These are phyloP conservation scores for Amblyjoppa proteus DNA, from an alignment of 2,888 invertebrate species.

Conservation along the genomic window DNA sequence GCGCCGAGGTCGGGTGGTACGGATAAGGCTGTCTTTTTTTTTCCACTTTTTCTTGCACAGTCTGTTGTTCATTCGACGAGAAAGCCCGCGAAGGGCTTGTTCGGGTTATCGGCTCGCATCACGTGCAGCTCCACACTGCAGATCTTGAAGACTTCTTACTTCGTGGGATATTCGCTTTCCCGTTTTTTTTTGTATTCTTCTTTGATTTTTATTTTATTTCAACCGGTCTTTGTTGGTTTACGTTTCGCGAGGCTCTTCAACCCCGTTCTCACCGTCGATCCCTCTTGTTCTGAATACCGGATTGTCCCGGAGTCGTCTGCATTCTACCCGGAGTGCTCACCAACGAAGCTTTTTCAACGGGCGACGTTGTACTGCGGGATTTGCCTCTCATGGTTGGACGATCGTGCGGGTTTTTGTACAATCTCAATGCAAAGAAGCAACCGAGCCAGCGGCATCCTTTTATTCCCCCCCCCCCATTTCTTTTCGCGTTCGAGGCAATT, in stretches of 20 bases:
- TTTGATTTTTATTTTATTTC: neutral
- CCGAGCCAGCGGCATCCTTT: neutral
- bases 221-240: conserved; percentile 37
- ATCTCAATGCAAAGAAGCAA: neutral
- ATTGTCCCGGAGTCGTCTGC: conserved; percentile 32
- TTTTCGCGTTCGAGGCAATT: neutral
- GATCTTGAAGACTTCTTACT: conserved; percentile 24
- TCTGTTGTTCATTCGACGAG: conserved; percentile 42
- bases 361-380: conserved; percentile 1
- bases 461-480: neutral
- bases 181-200: neutral
- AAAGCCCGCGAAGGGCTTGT: conserved; percentile 17
- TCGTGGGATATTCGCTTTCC: neutral
- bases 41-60: neutral
- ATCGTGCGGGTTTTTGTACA: neutral
- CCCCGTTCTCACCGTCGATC: conserved; percentile 17
- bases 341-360: conserved; percentile 24
- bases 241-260: conserved; percentile 24
- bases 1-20: conserved; percentile 6
- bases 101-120: conserved; percentile 39
- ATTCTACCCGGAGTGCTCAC: conserved; percentile 8
- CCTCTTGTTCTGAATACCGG: conserved; percentile 39
- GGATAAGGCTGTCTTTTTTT: conserved; percentile 19
- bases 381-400: neutral
- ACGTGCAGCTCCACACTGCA: conserved; percentile 13